A percentile compares a stretch with the other conserved stretches of the same genome.
phyloP scores from a whole-genome alignment of 2,797 vertebrate genomes.

The Macropodus opercularis region DNA sequence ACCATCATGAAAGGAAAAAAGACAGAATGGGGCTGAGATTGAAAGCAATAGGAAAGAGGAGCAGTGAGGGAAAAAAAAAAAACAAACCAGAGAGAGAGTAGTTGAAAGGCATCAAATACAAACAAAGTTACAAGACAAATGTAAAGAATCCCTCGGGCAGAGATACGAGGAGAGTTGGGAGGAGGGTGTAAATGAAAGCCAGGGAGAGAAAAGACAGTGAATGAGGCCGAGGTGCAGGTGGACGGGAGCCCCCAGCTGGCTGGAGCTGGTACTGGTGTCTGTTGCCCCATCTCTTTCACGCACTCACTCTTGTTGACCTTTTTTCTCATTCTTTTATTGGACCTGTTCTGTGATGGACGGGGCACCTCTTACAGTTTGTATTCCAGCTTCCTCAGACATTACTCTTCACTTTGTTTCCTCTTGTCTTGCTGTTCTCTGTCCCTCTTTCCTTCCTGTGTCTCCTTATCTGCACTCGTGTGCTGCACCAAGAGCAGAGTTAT shows the following conservation, averaged over 20 bases:
- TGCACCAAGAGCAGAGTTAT: slow-evolving; percentile 49
- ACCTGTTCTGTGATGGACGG: background rate
- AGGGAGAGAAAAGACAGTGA: background rate
- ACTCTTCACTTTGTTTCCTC: slow-evolving; percentile 7
- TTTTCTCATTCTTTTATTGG: slow-evolving; percentile 4
- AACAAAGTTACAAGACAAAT: slow-evolving; percentile 38
- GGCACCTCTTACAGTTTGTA: slow-evolving; percentile 9
- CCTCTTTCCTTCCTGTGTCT: slow-evolving; percentile 33
- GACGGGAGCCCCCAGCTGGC: slow-evolving; percentile 66
- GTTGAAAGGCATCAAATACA: slow-evolving; percentile 39
- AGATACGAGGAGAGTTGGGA: slow-evolving; percentile 7
- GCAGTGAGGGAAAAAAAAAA: slow-evolving; percentile 1
- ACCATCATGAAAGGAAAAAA: slow-evolving; percentile 30
- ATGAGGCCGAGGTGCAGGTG: slow-evolving; percentile 50
- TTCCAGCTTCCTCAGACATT: slow-evolving; percentile 39
- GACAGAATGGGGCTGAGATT: slow-evolving; percentile 65
- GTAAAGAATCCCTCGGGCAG: slow-evolving; percentile 23
- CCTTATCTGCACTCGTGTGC: slow-evolving; percentile 41
- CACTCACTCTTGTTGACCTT: background rate
- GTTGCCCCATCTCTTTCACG: background rate
- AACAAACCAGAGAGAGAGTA: background rate
- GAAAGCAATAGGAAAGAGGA: slow-evolving; percentile 40
- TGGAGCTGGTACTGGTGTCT: slow-evolving; percentile 40
- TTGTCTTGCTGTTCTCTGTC: slow-evolving; percentile 14
- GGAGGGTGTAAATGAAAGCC: slow-evolving; percentile 9